Evolutionary conservation across 2,113 vertebrate genomes (phyloP).

Genomic region (Capricornis sumatraensis): DNA sequence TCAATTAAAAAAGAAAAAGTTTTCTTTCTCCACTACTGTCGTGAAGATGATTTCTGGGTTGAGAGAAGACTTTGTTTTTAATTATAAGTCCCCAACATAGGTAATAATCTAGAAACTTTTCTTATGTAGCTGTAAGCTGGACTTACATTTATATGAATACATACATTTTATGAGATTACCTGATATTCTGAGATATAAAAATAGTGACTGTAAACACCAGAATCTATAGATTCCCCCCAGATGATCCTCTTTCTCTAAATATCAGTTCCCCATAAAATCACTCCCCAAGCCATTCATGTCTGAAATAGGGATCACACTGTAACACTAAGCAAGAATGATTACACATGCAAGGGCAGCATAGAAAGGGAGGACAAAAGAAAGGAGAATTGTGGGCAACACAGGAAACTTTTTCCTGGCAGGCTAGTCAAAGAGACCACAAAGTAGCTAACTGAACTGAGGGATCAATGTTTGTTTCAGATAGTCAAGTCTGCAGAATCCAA

Average conservation of each 20-base stretch:
- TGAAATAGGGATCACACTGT: neutral
- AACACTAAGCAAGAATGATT: neutral
- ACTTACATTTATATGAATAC: neutral
- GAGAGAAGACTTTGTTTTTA: neutral
- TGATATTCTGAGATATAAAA: neutral
- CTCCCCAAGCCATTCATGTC: neutral
- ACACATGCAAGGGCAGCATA: neutral
- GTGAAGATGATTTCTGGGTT: neutral
- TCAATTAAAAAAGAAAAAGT: neutral
- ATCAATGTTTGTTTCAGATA: neutral
- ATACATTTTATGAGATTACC: neutral
- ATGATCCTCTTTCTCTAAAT: neutral
- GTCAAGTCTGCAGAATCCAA: neutral
- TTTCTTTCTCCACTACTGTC: neutral
- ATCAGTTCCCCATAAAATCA: neutral
- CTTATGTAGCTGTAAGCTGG: neutral
- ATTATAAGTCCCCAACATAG: neutral
- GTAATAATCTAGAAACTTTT: neutral
- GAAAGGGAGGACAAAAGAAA: neutral
- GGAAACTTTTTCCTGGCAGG: neutral
- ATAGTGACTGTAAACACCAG: neutral
- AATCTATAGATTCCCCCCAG: neutral
- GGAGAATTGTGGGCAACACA: neutral
- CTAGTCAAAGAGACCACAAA: neutral
- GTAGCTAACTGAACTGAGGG: neutral